Evolutionary conservation across 2,113 vertebrate species (phyloP).

Genomic region (Peromyscus leucopus): DNA sequence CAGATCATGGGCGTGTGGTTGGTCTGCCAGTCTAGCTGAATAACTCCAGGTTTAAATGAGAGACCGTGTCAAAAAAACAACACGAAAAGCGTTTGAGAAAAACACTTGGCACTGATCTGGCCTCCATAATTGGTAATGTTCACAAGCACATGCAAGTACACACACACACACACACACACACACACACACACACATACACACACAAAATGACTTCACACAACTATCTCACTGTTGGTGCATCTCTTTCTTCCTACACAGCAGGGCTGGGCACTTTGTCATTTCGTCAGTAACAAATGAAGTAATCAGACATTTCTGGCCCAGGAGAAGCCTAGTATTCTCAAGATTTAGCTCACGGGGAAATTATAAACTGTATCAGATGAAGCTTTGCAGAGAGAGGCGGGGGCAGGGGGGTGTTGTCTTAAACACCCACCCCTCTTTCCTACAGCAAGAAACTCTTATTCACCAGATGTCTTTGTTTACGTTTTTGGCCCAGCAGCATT

Average conservation of each 20-base stretch:
- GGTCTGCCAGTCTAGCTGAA: neutral
- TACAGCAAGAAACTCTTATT: rapidly evolving
- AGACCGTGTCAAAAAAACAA: neutral
- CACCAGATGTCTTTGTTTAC: neutral
- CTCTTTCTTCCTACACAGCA: neutral
- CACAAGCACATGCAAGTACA: neutral
- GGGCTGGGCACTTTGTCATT: neutral
- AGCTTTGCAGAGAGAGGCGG: neutral
- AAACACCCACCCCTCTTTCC: neutral
- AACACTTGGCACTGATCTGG: neutral
- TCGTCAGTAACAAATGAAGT: neutral
- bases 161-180: neutral
- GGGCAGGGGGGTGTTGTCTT: conserved; percentile 36
- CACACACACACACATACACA: neutral
- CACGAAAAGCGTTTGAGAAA: neutral
- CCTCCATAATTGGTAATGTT: neutral
- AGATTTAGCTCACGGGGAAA: neutral
- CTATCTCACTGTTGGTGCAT: neutral
- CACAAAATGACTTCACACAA: neutral
- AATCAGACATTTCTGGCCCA: neutral
- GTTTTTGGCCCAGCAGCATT: neutral
- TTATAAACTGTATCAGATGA: conserved; percentile 56
- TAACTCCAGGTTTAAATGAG: neutral
- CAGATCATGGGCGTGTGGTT: neutral
- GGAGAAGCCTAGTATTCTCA: neutral